Conservation (phyloP, 1,140 invertebrate species). For the Acyrthosiphon pisum region DNA sequence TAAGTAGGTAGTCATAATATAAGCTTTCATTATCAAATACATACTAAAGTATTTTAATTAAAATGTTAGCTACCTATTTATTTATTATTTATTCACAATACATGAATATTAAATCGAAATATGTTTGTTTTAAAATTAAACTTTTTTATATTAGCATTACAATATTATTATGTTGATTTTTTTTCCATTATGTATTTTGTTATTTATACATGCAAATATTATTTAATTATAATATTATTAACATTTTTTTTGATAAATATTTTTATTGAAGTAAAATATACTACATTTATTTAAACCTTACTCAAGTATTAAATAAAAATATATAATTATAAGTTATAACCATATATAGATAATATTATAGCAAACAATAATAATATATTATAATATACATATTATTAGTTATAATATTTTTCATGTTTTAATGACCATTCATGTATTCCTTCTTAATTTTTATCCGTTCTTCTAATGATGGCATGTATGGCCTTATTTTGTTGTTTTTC, state of each 20-base stretch:
- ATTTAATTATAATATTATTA: neutral
- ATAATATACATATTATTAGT: slow-evolving; percentile 12
- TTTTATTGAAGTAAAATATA: neutral
- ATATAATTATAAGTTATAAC: neutral
- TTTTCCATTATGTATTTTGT: neutral
- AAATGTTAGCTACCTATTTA: slow-evolving; percentile 31
- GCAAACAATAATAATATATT: slow-evolving; percentile 16
- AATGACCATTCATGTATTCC: slow-evolving; percentile 24
- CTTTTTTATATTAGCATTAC: neutral
- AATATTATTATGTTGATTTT: slow-evolving; percentile 12
- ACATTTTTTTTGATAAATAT: neutral
- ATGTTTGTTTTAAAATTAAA: neutral
- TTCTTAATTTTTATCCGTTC: slow-evolving; percentile 52
- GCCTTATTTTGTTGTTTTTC: slow-evolving; percentile 24
- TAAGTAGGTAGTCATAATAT: slow-evolving; percentile 10
- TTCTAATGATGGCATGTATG: slow-evolving; percentile 37
- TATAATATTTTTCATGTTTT: neutral
- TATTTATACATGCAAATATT: slow-evolving; percentile 40
- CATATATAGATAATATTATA: neutral
- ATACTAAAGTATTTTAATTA: neutral
- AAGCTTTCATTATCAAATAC: neutral
- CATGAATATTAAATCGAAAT: neutral
- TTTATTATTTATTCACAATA: neutral
- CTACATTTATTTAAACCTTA: neutral
- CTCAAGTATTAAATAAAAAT: slow-evolving; percentile 2